Evolutionary conservation across 2,888 invertebrate genomes (phyloP), one percentile per base, ranked within the genome.

Genomic region (Erebia aethiops): DNA sequence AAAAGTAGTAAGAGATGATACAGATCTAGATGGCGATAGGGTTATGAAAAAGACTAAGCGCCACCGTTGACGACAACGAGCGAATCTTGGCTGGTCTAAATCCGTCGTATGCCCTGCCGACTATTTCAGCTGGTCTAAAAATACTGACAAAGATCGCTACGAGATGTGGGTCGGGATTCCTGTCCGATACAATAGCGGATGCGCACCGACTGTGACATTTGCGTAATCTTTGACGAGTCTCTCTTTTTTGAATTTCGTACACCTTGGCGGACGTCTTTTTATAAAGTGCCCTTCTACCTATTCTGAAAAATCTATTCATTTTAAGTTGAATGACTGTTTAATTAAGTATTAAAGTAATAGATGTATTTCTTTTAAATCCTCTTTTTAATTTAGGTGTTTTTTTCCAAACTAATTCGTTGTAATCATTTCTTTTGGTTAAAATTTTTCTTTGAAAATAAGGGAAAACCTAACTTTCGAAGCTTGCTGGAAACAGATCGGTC

Each of bases 121-220:
- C 84, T 89, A 90, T 90, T 91, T 90, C 87, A 87, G 89, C 89
- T 85, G 76, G 5, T 67, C 87, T 90, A 90, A 82, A 79, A 80
- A 83, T 89, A 89, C 63, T 74, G 79, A 81, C 83, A 87, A 87
- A 86, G 85, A 86, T 80, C 77, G 78, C 74, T 76, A 72, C 74
- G 77, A 82, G 79, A 89, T 89, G 87, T 89, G 89, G 90, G 89
- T 90, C 89, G 89, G 79, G 81, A 87, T 86, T 84, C 87, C 83
- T 83, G 83, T 70, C 67, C 74, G 73, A 75, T 76, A 76, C 77
- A 77, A 76, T 78, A 72, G 78, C 77, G 78, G 79, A 78, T 78
- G 73, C 71, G 64, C 57, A 52, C 63, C 57, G 62, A 56, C 41
- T 75, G 77, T 75, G 77, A 75, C 77, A 77, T 77, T 80, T 77